Base-by-base conservation (phyloP, 2,888 invertebrate genomes). In the Subacronicta megacephala region DNA sequence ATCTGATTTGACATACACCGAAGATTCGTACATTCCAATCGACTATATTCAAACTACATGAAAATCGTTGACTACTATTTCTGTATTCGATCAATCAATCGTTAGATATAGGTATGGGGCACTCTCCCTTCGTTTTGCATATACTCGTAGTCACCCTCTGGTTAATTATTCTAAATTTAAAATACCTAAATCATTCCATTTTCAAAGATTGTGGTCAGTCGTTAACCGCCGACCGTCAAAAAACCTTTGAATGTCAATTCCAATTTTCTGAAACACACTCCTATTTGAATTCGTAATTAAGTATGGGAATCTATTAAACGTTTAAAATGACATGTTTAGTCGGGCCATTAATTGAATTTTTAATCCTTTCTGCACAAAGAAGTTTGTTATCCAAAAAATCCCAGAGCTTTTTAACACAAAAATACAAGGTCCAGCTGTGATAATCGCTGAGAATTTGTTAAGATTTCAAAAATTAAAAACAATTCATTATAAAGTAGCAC, bases 301-400 rank as follows among this genome's bases (percentile, higher is more conserved):
- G 10, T 63, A 59, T 26, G 33, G 53, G 54, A 35, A 37, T n/a
- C 42, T 40, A 60, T 64, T 53, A 17, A 60, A 64, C 40, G 57
- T 64, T 40, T 20, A 70, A 44, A 60, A 40, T 26, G 49, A 44
- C 33, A 41, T 20, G 37, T 12, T 36, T 20, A 23, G 23, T 18
- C 17, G 7, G 26, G 10, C 6, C 38, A 40, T 54, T 56, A 56
- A 72, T 72, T 70, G 70, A 61, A 52, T 61, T 73, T 61, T 64
- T 51, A 61, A 73, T 56, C 55, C 41, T 43, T 20, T 29, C 29
- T 33, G 10, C 7, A 43, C 10, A 44, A 46, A 46, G 7, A 13
- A 38, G 4, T 18, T 31, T 29, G 20, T 16, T 17, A 37, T 35
- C 7, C 2, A 1, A 9, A 41, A 10, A 37, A 13, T 18, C 13